Evolutionary conservation across 2,888 invertebrate genomes (phyloP), one percentile per base, ranked within the genome.

Genomic region (Drosophila helvetica): DNA sequence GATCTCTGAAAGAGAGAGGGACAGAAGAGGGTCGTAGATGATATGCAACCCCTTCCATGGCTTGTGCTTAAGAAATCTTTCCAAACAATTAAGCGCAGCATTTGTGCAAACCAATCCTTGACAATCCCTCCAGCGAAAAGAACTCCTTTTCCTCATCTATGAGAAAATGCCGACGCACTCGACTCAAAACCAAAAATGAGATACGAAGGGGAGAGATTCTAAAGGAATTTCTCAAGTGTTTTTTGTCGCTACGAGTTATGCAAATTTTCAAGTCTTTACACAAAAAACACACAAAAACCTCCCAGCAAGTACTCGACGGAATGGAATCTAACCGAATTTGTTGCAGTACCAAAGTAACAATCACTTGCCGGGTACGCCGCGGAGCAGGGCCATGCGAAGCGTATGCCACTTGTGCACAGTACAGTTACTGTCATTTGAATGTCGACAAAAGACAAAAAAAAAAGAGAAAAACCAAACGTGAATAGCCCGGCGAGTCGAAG

Each of bases 341-440:
- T 73, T 68, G 73, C 58, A 66, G 66, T 19, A 61, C 47, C 45
- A 75, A 55, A 65, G 63, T 63, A 73, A 60, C 58, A 75, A 73
- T 60, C 69, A 63, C 47, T 53, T 47, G 53, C 61, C 71, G 67
- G 57, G 51, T 19, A 1, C 19, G 19, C 19, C 2, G 63, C 38
- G 52, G 46, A 54, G 5, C n/a, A 38, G 63, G 5, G 56, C 51
- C 46, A 63, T 57, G 63, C 70, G 70, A 63, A 71, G 78, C 66
- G 66, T 66, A 63, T 65, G 66, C 65, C 79, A 86, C 79, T 86
- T 86, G 71, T 71, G 84, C 78, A 10, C 27, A 55, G 85, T 86
- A 86, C 85, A 86, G 85, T 85, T 27, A 27, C 27, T 80, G 86
- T 86, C 80, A 87, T 87, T 85, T 85, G 79, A 76, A 84, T 79